phyloP scores from a whole-genome alignment of 2,888 invertebrate species.

The Dynastes grantii region DNA sequence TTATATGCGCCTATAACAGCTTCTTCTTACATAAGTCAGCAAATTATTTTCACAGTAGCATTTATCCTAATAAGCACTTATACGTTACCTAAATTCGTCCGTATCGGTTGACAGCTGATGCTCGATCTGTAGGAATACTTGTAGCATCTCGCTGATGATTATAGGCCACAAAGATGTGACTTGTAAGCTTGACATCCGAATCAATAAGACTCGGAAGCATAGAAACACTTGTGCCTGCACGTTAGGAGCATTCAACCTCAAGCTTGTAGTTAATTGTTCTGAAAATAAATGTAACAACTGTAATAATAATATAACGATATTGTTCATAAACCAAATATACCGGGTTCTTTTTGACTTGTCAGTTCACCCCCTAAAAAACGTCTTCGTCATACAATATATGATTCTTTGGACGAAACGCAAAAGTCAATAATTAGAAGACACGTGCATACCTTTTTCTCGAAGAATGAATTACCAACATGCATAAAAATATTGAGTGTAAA shows the following conservation, averaged over 20 bases:
- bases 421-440: no score
- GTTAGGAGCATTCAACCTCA: slow-evolving; percentile 81
- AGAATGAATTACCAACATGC: no score
- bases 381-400: no score
- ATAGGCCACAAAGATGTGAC: slow-evolving; percentile 93
- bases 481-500: no score
- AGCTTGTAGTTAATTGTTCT: slow-evolving; percentile 90
- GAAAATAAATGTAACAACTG: slow-evolving; percentile 46
- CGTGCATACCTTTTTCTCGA: no score
- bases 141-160: slow-evolving; percentile 92
- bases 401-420: no score
- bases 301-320: background rate
- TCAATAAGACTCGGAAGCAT: slow-evolving; percentile 88
- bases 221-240: slow-evolving; percentile 91
- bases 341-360: no score
- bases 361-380: no score
- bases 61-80: background rate
- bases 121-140: slow-evolving; percentile 89
- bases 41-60: background rate
- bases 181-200: slow-evolving; percentile 88
- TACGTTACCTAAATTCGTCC: slow-evolving; percentile 81
- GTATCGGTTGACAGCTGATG: slow-evolving; percentile 84
- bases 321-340: no score
- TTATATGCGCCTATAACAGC: no score
- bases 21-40: background rate